Evolutionary conservation across 2,797 vertebrate species (phyloP).

Genomic region (Chromis chromis): DNA sequence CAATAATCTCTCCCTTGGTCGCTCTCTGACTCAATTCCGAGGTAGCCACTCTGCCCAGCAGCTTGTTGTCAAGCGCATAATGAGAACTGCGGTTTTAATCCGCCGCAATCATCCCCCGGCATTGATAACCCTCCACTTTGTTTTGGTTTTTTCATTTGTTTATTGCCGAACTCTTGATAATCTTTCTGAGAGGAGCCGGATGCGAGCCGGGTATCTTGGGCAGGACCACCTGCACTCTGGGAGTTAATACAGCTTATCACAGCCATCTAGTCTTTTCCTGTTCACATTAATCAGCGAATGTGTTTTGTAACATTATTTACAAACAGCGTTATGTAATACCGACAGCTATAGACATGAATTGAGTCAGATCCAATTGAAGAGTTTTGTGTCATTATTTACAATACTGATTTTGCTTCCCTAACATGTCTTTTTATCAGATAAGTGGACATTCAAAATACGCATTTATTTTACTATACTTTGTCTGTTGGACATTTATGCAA

Average conservation of each 20-base stretch:
- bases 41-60: conserved; percentile 52
- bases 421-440: too few species aligned
- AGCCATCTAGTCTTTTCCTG: conserved; percentile 44
- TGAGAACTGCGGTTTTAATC: conserved; percentile 43
- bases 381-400: background rate
- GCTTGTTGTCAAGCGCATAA: conserved; percentile 45
- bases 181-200: conserved; percentile 59
- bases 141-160: conserved; percentile 37
- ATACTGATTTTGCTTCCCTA: too few species aligned
- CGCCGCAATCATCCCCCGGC: conserved; percentile 33
- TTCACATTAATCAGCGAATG: conserved; percentile 42
- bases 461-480: too few species aligned
- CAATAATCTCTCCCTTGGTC: conserved; percentile 75
- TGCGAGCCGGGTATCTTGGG: background rate
- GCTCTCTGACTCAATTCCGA: conserved; percentile 47
- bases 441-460: too few species aligned
- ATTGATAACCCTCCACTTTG: conserved; percentile 1
- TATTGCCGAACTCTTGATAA: conserved; percentile 45
- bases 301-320: conserved; percentile 52
- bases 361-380: background rate
- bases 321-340: conserved; percentile 41
- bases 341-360: background rate
- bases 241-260: conserved; percentile 47
- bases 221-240: conserved; percentile 20
- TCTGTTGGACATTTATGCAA: too few species aligned